These are phyloP conservation scores for Piezodorus guildinii DNA, from an alignment of 1,140 invertebrate genomes.

Conservation along the genomic window DNA sequence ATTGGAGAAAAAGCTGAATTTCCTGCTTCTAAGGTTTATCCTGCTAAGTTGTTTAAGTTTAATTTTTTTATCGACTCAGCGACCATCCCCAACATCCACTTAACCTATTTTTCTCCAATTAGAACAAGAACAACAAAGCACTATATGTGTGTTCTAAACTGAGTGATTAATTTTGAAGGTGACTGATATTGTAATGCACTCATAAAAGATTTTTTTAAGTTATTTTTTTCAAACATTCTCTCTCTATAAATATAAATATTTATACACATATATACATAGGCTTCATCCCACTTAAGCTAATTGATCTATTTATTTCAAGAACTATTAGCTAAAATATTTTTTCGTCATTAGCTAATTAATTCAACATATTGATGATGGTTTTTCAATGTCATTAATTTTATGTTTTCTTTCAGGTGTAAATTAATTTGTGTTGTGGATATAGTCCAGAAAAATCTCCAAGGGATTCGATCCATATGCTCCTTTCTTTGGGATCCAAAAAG, in stretches of 20 bases:
- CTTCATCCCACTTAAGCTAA: background rate
- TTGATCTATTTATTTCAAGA: background rate
- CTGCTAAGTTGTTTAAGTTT: background rate
- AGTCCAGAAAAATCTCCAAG: conserved; percentile 22
- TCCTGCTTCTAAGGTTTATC: background rate
- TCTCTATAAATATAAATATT: too few relatives aligned
- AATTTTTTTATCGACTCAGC: background rate
- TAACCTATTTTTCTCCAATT: too few relatives aligned
- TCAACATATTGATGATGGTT: too few relatives aligned
- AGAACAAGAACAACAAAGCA: background rate
- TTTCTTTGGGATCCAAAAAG: conserved; percentile 22
- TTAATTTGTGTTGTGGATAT: conserved; percentile 20
- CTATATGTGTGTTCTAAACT: too few relatives aligned
- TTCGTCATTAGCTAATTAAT: too few relatives aligned
- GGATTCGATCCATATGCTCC: conserved; percentile 1
- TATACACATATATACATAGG: too few relatives aligned
- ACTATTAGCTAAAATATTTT: too few relatives aligned
- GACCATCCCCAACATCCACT: too few relatives aligned
- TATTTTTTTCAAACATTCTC: too few relatives aligned
- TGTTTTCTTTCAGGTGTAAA: conserved; percentile 17
- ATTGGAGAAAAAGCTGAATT: background rate
- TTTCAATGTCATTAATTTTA: background rate
- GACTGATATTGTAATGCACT: too few relatives aligned
- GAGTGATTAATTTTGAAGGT: too few relatives aligned
- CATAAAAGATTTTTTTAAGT: too few relatives aligned